Conservation (phyloP, 1,140 invertebrate genomes). For the Proctacanthus coquilletti region DNA sequence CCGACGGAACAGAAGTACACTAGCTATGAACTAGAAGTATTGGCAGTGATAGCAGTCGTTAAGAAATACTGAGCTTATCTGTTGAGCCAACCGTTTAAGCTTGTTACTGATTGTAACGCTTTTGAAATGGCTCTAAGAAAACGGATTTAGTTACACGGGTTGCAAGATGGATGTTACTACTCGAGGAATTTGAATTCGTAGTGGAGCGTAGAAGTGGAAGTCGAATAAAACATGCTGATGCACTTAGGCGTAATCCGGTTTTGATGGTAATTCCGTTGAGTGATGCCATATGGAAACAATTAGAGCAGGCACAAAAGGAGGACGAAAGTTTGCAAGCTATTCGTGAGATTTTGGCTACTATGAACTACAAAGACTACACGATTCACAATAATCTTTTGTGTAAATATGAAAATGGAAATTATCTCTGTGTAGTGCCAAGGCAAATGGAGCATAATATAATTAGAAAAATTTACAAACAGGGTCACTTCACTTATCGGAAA, state of each 20-base stretch:
- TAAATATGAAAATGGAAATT: not conserved
- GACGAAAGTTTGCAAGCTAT: not conserved
- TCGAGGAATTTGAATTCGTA: slow-evolving; percentile 10
- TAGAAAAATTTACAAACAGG: slow-evolving; percentile 15
- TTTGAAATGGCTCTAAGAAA: slow-evolving; percentile 15
- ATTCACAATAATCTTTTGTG: not conserved
- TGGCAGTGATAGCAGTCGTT: slow-evolving; percentile 11
- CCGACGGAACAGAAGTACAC: slow-evolving; percentile 12
- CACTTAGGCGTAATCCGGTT: slow-evolving; percentile 11
- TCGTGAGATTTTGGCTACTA: not conserved
- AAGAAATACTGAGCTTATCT: slow-evolving; percentile 10
- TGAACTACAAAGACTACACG: not conserved
- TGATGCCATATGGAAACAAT: not conserved
- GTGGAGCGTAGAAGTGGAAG: slow-evolving; percentile 10
- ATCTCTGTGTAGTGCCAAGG: slow-evolving; percentile 14
- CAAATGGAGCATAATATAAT: slow-evolving; percentile 17
- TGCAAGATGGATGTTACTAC: slow-evolving; percentile 10
- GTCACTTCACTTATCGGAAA: slow-evolving; percentile 25
- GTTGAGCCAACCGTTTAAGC: not conserved
- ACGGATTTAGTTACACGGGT: slow-evolving; percentile 12
- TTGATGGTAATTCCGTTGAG: not conserved
- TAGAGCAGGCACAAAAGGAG: not conserved
- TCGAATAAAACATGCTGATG: slow-evolving; percentile 13
- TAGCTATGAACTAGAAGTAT: slow-evolving; percentile 13
- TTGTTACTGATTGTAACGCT: slow-evolving; percentile 14